These are phyloP conservation scores for Syrrhaptes paradoxus DNA, from an alignment of 2,113 vertebrate species.

Conservation along the genomic window DNA sequence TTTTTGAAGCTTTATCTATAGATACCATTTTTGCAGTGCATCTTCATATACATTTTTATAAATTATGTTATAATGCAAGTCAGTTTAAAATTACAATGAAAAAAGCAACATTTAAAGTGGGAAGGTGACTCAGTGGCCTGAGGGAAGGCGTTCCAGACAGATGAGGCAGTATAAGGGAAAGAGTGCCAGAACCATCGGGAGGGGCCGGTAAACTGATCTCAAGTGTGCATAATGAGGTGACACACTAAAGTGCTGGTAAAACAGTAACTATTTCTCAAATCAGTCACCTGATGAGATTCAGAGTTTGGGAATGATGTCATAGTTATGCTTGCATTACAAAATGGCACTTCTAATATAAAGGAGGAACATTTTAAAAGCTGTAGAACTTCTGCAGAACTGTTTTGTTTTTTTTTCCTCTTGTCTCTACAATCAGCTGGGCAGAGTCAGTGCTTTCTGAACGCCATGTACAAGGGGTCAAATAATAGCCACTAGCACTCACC, in stretches of 20 bases:
- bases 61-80: background rate
- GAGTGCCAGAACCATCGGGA: background rate
- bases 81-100: background rate
- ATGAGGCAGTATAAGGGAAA: background rate
- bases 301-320: background rate
- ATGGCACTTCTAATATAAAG: background rate
- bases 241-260: background rate
- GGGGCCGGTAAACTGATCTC: background rate
- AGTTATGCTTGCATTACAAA: background rate
- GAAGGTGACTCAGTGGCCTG: conserved; percentile 43
- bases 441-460: background rate
- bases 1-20: background rate
- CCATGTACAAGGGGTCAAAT: background rate
- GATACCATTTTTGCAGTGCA: background rate
- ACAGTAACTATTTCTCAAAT: background rate
- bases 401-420: background rate
- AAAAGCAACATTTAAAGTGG: background rate
- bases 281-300: background rate
- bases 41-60: background rate
- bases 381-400: background rate
- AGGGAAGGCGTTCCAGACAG: conserved; percentile 29
- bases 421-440: background rate
- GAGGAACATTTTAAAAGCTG: background rate
- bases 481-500: background rate
- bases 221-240: background rate